Evolutionary conservation across 2,888 invertebrate genomes (phyloP), one percentile per base, ranked within the genome.

Genomic region (Ophraella communa): DNA sequence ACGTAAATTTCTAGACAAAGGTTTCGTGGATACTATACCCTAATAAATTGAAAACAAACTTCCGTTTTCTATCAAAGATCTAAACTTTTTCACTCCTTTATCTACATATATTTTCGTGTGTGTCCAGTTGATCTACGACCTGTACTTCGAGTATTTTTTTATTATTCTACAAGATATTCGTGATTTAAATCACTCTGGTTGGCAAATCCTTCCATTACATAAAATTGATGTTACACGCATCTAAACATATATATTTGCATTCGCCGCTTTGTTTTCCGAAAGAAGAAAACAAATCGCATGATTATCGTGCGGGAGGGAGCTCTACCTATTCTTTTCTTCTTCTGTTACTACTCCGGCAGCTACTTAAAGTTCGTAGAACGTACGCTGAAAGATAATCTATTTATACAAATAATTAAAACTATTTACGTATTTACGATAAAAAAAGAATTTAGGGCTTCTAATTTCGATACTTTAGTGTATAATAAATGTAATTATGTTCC

Each of bases 121-220:
- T 42, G 51, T 51, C 49, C 49, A 58, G 51, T 58, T 39, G 30
- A 58, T 35, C 52, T 52, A 10, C 27, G 51, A 14, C 39, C 33
- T 27, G 30, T 21, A 18, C 23, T 23, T 17, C 14, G 39, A n/a
- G 53, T 14, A 54, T 64, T 59, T 49, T 39, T 27, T 52, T 44
- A 52, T 27, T 52, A 33, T 42, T 17, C 30, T 42, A 47, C 33
- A 21, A 71, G 67, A 69, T 64, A 61, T 71, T 69, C 71, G 71
- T 71, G 71, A 69, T 69, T 64, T 65, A 68, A 71, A 71, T 69
- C 66, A 66, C 70, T 68, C 66, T 66, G 56, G 66, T 35, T 57
- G 55, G 39, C 57, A 35, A 64, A 66, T 66, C 45, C 54, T 49
- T 61, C 56, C 57, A 68, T 66, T 62, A 62, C 59, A 60, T 60